Conservation (phyloP, 2,113 vertebrate genomes). For the Gorsachius goisagi region DNA sequence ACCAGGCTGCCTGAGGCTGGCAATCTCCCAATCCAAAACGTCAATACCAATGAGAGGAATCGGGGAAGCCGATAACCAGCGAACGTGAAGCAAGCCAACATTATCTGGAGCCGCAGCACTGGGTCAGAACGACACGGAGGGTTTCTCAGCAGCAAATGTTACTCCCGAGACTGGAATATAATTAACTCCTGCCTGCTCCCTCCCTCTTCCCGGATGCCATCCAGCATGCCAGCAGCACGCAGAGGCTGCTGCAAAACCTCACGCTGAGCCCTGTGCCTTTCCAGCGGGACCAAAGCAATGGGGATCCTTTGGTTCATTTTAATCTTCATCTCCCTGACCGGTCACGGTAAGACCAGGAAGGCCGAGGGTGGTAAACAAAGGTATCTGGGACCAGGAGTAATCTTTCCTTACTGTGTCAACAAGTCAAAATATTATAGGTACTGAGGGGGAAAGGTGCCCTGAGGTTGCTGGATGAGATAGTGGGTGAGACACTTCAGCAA, state of each 20-base stretch:
- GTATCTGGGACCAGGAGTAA: background rate
- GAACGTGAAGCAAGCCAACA: background rate
- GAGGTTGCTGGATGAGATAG: background rate
- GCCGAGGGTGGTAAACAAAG: background rate
- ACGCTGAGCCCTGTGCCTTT: background rate
- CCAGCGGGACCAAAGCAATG: conserved; percentile 32
- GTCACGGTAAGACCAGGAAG: conserved; percentile 35
- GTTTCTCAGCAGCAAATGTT: background rate
- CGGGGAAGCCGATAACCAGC: background rate
- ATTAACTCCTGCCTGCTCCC: conserved; percentile 18
- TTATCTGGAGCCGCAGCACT: background rate
- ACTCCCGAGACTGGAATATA: background rate
- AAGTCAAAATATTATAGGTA: background rate
- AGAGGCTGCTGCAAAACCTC: background rate
- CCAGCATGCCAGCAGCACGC: background rate
- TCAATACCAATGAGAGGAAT: background rate
- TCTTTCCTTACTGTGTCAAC: background rate
- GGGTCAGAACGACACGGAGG: conserved; percentile 9
- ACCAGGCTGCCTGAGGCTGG: background rate
- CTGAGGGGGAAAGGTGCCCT: background rate
- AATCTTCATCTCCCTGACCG: background rate
- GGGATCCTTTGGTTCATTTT: background rate
- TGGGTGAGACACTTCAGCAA: background rate
- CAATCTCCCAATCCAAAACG: background rate
- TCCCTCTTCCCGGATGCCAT: background rate